A percentile compares a stretch with the other conserved stretches of the same genome.
Evolutionary conservation across 2,888 invertebrate species (phyloP).

Genomic region (Parascotia fuliginaria): DNA sequence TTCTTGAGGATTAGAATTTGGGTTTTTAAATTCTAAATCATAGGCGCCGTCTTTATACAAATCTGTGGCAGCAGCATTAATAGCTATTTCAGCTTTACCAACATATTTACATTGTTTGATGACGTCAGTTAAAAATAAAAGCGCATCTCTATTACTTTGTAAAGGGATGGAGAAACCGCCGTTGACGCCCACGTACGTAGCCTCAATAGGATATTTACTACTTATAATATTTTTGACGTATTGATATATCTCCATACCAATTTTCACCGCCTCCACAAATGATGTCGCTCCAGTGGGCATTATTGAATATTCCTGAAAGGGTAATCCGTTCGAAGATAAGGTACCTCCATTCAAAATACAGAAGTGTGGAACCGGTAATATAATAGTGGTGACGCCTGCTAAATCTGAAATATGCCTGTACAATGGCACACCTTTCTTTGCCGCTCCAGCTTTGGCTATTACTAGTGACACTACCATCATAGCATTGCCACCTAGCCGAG

Average conservation of each 20-base stretch:
- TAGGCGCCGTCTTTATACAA: conserved; percentile 94
- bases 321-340: conserved; percentile 97
- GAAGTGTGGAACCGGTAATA: conserved; percentile 98
- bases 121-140: conserved; percentile 92
- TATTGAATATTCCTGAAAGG: conserved; percentile 98
- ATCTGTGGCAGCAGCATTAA: conserved; percentile 99
- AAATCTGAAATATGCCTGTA: conserved; percentile 98
- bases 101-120: conserved; percentile 97
- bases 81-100: conserved; percentile 96
- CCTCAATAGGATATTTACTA: conserved; percentile 95
- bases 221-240: conserved; percentile 96
- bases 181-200: conserved; percentile 97
- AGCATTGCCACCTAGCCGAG: conserved; percentile 97
- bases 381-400: conserved; percentile 94
- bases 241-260: conserved; percentile 98
- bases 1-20: conserved; percentile 92
- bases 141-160: conserved; percentile 96
- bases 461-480: conserved; percentile 98
- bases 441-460: conserved; percentile 98
- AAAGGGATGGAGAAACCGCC: conserved; percentile 99
- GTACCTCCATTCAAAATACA: conserved; percentile 99
- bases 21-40: conserved; percentile 99
- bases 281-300: conserved; percentile 95
- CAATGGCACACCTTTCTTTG: conserved; percentile 94
- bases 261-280: conserved; percentile 98